Evolutionary conservation across 2,797 vertebrate species (phyloP), one percentile per base, ranked within the genome.

Genomic region (Chaunax sp.): DNA sequence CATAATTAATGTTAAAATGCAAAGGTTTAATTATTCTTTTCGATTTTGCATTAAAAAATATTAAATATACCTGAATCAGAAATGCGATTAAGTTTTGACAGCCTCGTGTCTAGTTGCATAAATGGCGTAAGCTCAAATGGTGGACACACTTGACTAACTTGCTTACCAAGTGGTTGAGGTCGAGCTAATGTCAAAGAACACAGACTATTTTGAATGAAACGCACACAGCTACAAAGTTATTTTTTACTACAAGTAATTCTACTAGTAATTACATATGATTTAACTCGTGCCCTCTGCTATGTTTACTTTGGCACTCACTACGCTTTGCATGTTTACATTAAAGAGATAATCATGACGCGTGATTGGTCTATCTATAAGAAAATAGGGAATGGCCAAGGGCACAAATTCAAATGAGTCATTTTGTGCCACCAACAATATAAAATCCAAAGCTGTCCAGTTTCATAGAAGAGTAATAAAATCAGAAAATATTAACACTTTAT

Each of bases 41-140:
- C 45, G 23, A 47, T 15, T 19, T 10, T 44, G 41, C 41, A 3
- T n/a, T n/a, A 44, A 41, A 41, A 19, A 6, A 35, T 6, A 10
- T 35, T 10, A 35, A 10, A 11, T 35, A 35, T 35, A 11, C 33
- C 33, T 11, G 33, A 35, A 35, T 5, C 33, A 35, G 1, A 35
- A 35, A 35, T 35, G 33, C 12, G 12, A 8, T 1, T 4, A 4
- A 47, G 23, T 58, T 59, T 14, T 11, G 0, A 33, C 12, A 44
- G 44, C 67, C 57, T 75, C 64, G 33, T 84, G 71, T 19, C 46
- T 40, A 57, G 10, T 69, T 54, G 37, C 18, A 7, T 52, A 33
- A n/a, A 30, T 19, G 78, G 74, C 77, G 80, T 75, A 86, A 1
- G 71, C 73, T 55, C 69, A 50, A 2, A 38, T 2, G n/a, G n/a